Conservation (phyloP, 2,888 invertebrate genomes). For the Tholera decimalis region DNA sequence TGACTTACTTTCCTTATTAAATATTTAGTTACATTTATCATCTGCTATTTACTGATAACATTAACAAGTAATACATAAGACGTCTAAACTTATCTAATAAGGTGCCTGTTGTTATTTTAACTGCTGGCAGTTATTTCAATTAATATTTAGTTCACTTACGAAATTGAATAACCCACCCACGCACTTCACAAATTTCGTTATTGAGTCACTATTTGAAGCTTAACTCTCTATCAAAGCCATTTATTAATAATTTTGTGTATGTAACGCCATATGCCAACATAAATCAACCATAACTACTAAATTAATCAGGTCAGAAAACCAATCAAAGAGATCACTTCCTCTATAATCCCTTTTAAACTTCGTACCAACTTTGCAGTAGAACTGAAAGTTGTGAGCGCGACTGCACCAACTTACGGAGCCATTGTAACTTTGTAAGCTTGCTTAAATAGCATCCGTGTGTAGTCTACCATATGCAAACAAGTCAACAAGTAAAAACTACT, state of each 20-base stretch:
- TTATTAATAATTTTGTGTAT: slow-evolving; percentile 20
- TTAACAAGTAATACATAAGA: neutral
- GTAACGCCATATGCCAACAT: slow-evolving; percentile 31
- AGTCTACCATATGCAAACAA: slow-evolving; percentile 33
- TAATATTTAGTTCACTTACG: slow-evolving; percentile 22
- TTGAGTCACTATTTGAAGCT: slow-evolving; percentile 26
- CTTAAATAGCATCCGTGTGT: slow-evolving; percentile 40
- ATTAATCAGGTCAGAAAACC: slow-evolving; percentile 38
- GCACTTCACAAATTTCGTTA: slow-evolving; percentile 28
- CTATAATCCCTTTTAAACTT: slow-evolving; percentile 35
- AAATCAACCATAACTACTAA: slow-evolving; percentile 40
- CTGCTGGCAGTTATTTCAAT: slow-evolving; percentile 23
- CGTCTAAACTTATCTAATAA: slow-evolving; percentile 12
- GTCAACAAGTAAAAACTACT: slow-evolving; percentile 41
- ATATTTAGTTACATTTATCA: slow-evolving; percentile 10
- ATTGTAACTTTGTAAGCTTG: slow-evolving; percentile 41
- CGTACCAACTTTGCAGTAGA: slow-evolving; percentile 30
- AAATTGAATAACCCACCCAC: slow-evolving; percentile 31
- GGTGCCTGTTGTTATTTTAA: slow-evolving; percentile 9
- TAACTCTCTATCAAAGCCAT: slow-evolving; percentile 19
- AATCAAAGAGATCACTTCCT: slow-evolving; percentile 39
- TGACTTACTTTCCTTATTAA: neutral
- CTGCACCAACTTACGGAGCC: slow-evolving; percentile 39
- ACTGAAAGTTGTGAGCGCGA: slow-evolving; percentile 43
- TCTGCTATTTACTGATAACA: no score